phyloP scores from a whole-genome alignment of 2,113 vertebrate genomes.

The Rynchops niger region DNA sequence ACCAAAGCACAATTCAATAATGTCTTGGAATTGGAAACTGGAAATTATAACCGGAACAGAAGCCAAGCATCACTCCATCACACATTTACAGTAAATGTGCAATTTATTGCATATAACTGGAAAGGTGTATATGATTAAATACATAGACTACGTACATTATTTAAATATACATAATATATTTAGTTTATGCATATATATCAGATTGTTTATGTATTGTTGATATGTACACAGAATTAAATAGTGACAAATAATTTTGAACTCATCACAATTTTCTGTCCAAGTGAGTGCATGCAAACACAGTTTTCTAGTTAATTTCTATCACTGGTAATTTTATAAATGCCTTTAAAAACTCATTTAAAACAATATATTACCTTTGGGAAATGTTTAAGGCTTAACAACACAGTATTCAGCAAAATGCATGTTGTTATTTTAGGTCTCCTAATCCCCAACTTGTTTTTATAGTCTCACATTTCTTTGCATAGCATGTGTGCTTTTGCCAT shows the following conservation, averaged over 20 bases:
- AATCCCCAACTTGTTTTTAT: neutral
- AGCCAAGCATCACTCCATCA: neutral
- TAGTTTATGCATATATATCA: neutral
- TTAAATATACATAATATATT: neutral
- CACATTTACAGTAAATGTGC: neutral
- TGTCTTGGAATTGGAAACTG: neutral
- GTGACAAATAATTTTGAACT: neutral
- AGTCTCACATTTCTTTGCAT: neutral
- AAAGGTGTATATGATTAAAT: neutral
- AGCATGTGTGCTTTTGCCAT: neutral
- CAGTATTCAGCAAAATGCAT: neutral
- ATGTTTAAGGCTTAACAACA: neutral
- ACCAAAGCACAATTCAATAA: neutral
- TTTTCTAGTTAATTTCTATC: neutral
- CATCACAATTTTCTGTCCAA: neutral
- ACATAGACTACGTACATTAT: neutral
- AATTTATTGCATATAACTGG: neutral
- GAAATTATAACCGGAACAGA: neutral
- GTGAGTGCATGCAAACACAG: neutral
- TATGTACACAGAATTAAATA: neutral
- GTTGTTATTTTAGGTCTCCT: neutral
- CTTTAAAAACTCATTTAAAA: neutral
- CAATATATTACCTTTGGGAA: neutral
- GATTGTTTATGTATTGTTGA: neutral
- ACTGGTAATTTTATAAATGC: neutral